Evolutionary conservation across 30 jellyfish, hydroid and myxozoan genomes (phyloP).

Genomic region (Hydractinia symbiolongicarpus): DNA sequence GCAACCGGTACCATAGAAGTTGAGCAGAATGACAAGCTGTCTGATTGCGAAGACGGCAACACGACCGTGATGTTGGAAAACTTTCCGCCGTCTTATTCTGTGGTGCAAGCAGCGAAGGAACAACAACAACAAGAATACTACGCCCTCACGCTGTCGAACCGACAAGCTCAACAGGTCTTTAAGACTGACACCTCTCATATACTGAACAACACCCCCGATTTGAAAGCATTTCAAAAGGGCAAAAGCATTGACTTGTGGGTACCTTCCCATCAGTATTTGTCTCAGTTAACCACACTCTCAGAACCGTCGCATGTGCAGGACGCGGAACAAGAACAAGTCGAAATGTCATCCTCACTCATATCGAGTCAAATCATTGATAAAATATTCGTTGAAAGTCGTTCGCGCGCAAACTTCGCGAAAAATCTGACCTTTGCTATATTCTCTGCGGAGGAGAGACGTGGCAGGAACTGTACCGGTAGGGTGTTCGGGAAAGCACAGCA

Average conservation of each 20-base stretch:
- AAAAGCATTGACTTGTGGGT: slow-evolving; percentile 30
- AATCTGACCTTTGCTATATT: slow-evolving; percentile 76
- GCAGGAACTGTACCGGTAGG: slow-evolving; percentile 94
- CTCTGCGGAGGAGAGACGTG: slow-evolving; percentile 76
- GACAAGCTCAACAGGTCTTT: slow-evolving; percentile 50
- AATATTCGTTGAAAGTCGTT: slow-evolving; percentile 70
- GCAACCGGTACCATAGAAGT: slow-evolving; percentile 30
- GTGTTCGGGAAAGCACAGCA: slow-evolving; percentile 84
- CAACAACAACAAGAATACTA: slow-evolving; percentile 88
- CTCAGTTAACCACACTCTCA: slow-evolving; percentile 13
- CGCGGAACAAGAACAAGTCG: background rate
- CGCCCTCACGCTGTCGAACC: slow-evolving; percentile 71
- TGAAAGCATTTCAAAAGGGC: slow-evolving; percentile 4
- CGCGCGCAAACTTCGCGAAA: slow-evolving; percentile 95
- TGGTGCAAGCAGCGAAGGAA: slow-evolving; percentile 68
- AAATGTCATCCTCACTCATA: background rate
- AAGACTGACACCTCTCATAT: slow-evolving; percentile 29
- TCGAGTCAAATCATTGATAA: slow-evolving; percentile 24
- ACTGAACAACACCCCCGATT: slow-evolving; percentile 9
- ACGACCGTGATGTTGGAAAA: slow-evolving; percentile 17
- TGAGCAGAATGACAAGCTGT: background rate
- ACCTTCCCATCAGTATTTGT: slow-evolving; percentile 15
- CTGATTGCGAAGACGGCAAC: background rate
- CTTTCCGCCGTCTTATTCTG: slow-evolving; percentile 41
- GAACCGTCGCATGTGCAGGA: slow-evolving; percentile 8